These are phyloP conservation scores for Clamator glandarius DNA, from an alignment of 2,797 vertebrate genomes.

Conservation along the genomic window DNA sequence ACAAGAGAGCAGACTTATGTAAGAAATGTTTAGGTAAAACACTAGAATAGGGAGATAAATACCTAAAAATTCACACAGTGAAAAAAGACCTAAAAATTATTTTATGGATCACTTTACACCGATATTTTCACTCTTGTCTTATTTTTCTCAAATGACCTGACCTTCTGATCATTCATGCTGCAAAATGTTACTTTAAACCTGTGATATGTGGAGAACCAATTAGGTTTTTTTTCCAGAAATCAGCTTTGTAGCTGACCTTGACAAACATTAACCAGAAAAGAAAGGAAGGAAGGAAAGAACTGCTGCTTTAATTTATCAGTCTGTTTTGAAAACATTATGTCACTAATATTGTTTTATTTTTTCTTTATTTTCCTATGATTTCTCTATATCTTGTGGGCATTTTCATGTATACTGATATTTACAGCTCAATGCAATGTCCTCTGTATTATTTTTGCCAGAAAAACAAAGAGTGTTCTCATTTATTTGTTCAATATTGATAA, in stretches of 20 bases:
- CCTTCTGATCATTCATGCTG: neutral
- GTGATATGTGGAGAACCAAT: neutral
- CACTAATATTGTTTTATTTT: neutral
- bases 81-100: neutral
- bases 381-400: conserved; percentile 26
- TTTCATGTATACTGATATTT: neutral
- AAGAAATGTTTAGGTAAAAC: neutral
- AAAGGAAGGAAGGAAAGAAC: neutral
- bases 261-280: neutral
- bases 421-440: neutral
- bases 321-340: neutral
- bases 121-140: neutral
- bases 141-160: neutral
- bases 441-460: neutral
- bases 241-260: neutral
- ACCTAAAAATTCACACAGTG: neutral
- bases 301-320: neutral
- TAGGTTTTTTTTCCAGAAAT: neutral
- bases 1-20: neutral
- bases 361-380: neutral
- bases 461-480: neutral
- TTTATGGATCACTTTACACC: neutral
- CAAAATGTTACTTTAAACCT: neutral
- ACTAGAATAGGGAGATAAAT: neutral
- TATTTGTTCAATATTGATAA: neutral